A percentile compares a stretch with the other conserved stretches of the same genome.
Evolutionary conservation across 2,113 vertebrate genomes (phyloP).

Genomic region (Cyprinodon variegatus): DNA sequence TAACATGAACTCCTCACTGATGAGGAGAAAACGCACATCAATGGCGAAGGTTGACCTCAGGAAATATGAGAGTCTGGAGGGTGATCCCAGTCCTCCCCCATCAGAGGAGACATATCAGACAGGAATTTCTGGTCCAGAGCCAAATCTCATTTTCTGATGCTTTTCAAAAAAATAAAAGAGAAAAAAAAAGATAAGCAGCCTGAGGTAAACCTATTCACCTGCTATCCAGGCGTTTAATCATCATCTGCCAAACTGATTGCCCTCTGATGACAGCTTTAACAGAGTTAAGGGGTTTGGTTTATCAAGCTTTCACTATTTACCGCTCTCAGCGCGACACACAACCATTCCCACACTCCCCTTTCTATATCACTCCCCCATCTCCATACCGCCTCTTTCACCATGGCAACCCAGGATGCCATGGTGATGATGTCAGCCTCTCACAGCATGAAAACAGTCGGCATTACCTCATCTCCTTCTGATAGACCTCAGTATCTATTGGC

Average conservation of each 20-base stretch:
- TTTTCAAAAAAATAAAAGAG: conserved; percentile 6
- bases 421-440: conserved; percentile 67
- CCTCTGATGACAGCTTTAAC: background rate
- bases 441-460: conserved; percentile 34
- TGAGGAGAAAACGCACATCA: conserved; percentile 33
- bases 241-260: background rate
- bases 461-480: conserved; percentile 72
- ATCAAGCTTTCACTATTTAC: conserved; percentile 11
- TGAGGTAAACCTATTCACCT: background rate
- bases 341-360: conserved; percentile 27
- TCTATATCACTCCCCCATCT: conserved; percentile 1
- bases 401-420: conserved; percentile 66
- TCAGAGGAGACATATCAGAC: conserved; percentile 49
- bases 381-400: conserved; percentile 33
- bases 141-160: conserved; percentile 31
- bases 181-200: conserved; percentile 5
- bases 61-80: conserved; percentile 44
- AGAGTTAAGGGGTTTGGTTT: background rate
- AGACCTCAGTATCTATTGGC: conserved; percentile 26
- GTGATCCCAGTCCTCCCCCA: conserved; percentile 26
- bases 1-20: conserved; percentile 31
- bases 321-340: conserved; percentile 22
- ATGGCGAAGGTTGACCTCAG: conserved; percentile 31
- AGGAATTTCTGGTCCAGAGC: conserved; percentile 26
- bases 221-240: background rate